These are phyloP conservation scores for Probaryconus sp. DNA, from an alignment of 1,140 invertebrate genomes.

Conservation along the genomic window DNA sequence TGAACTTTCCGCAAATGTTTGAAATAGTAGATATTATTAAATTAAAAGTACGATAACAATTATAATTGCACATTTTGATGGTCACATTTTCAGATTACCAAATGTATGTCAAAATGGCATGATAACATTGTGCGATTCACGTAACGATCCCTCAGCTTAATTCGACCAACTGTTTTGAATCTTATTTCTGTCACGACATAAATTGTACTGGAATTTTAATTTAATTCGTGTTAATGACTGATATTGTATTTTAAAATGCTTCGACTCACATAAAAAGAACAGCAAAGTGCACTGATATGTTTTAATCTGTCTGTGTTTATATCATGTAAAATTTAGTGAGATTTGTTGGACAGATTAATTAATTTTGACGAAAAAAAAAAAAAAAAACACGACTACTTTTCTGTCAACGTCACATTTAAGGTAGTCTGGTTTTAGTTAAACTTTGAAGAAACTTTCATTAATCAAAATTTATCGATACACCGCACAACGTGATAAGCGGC, in stretches of 20 bases:
- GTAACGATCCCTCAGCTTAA: no score
- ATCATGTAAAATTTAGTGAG: slow-evolving; percentile 14
- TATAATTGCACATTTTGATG: no score
- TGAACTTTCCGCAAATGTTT: neutral
- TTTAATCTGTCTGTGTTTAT: slow-evolving; percentile 3
- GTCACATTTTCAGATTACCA: no score
- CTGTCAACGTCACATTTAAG: neutral
- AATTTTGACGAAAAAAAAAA: no score
- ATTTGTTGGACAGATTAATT: slow-evolving; percentile 21
- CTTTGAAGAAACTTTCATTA: neutral
- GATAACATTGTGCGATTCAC: no score
- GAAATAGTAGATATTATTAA: neutral
- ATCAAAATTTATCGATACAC: no score
- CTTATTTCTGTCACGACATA: slow-evolving; percentile 1
- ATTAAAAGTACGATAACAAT: neutral
- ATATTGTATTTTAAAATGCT: slow-evolving; percentile 8
- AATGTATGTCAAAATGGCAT: no score
- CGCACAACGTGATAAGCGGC: no score
- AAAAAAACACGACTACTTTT: no score
- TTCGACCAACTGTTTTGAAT: no score
- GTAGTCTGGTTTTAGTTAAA: slow-evolving; percentile 14
- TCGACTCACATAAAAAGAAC: slow-evolving; percentile 5
- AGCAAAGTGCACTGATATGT: neutral
- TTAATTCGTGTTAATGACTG: slow-evolving; percentile 8
- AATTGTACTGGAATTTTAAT: slow-evolving; percentile 19